phyloP scores from a whole-genome alignment of 2,888 invertebrate species.

The Rhagium mordax region DNA sequence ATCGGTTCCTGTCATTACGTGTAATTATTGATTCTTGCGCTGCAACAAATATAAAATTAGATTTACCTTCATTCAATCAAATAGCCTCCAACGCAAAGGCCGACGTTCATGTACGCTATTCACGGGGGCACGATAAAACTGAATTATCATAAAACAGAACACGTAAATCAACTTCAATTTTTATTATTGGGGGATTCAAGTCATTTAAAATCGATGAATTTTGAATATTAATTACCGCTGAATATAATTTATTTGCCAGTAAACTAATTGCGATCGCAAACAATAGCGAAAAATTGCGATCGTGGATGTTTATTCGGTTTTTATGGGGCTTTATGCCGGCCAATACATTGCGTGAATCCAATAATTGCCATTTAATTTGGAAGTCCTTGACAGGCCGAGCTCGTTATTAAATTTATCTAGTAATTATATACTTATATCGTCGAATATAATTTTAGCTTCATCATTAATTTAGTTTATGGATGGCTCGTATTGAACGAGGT shows the following conservation, averaged over 20 bases:
- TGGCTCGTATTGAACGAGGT: too few relatives aligned
- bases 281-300: slow-evolving; percentile 9
- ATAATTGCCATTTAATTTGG: slow-evolving; percentile 2
- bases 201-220: slow-evolving; percentile 9
- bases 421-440: background rate
- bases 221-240: background rate
- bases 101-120: background rate
- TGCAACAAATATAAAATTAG: background rate
- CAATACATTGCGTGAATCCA: background rate
- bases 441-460: background rate
- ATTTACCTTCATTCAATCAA: background rate
- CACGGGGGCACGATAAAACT: background rate
- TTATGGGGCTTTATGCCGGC: background rate
- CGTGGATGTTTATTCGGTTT: background rate
- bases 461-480: too few relatives aligned
- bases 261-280: slow-evolving; percentile 8
- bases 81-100: background rate
- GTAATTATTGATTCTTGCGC: background rate
- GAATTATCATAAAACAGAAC: background rate
- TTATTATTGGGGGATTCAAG: slow-evolving; percentile 5
- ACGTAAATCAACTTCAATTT: slow-evolving; percentile 12
- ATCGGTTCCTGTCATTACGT: too few relatives aligned
- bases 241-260: slow-evolving; percentile 5
- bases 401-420: background rate
- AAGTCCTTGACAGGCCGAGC: background rate